Base-by-base conservation (phyloP, 2,113 vertebrate genomes). In the Phaethon lepturus region DNA sequence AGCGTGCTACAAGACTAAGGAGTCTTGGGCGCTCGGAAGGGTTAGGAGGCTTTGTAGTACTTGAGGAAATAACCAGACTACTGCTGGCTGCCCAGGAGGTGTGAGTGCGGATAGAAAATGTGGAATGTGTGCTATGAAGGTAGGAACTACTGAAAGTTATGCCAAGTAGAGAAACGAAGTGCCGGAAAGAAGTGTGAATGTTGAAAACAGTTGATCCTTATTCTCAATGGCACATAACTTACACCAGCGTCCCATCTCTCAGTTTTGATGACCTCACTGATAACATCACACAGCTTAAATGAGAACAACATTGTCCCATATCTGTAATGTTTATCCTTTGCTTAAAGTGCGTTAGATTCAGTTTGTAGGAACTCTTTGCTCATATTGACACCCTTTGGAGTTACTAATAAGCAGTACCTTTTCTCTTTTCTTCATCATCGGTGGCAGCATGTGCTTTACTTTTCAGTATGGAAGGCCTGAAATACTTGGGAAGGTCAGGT, bases 401-500 rank as follows among this genome's bases (percentile, higher is more conserved):
- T 88, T 64, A 28, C 24, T 62, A n/a, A 28, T 56, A 59, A 95
- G 38, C 38, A 20, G 33, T 99, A 99, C 99, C 99, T 99, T 96
- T 98, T 97, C 99, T 99, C 53, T 98, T 97, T 94, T 98, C 98
- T 64, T 99, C 99, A 19, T 96, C 95, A 10, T 97, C 94, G 2
- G 4, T 52, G 82, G 96, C 86, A 88, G 97, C 87, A 29, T 76
- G 97, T 77, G 93, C 94, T 83, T 96, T 93, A 64, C 93, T 98
- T 96, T 97, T 98, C 90, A 98, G 91, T 59, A 98, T 86, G 35
- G 96, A 97, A 63, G 98, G 98, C 84, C 97, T 94, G 90, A 98
- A 98, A 64, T 97, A 96, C 80, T 98, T 98, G 86, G 99, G 98
- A 44, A 99, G 97, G 87, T 99, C 98, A 59, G 98, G 98, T 88